Base-by-base conservation (phyloP, 2,797 vertebrate genomes). In the Jordanella pulchra region DNA sequence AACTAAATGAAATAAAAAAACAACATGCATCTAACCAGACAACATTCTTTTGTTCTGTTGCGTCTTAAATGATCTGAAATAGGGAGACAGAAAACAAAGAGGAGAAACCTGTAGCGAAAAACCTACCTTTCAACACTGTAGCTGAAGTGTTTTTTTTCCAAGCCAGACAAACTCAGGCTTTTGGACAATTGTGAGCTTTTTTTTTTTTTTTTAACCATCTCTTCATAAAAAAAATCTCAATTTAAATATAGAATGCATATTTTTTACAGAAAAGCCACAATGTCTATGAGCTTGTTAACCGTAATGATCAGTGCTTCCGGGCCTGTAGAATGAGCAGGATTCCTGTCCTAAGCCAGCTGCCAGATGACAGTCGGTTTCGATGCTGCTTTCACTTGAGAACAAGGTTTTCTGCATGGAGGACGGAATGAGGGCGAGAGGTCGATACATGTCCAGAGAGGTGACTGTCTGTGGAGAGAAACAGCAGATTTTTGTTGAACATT, bases 111-210 rank as follows among this genome's bases (percentile, higher is more conserved):
- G 32, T 39, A n/a, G 25, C 23, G 60, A 42, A 23, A 12, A 63
- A n/a, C 39, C 23, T 14, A 21, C 35, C 42, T 32, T 63, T 15
- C 13, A 42, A 23, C 23, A 42, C 35, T 48, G 47, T 48, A 48
- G 71, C 73, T 66, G 30, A 66, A 73, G 78, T 84, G 79, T 79
- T 82, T 71, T 75, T 82, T 54, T 77, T 64, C 53, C 47, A 73
- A 65, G 68, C 35, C 54, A 39, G 73, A 80, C 74, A 77, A 70
- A 70, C 74, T 58, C 15, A 4, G 3, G 28, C 23, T 45, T 55
- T 82, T 83, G 71, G 65, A 73, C 68, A 63, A 1, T 54, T 45
- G 67, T 69, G 0, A 44, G 12, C 11, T 65, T 78, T 48, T 11
- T 50, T 55, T 54, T 47, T 17, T 68, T 68, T 45, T 69, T 25